Conservation (phyloP, 2,113 vertebrate genomes). For the Marmota monax region DNA sequence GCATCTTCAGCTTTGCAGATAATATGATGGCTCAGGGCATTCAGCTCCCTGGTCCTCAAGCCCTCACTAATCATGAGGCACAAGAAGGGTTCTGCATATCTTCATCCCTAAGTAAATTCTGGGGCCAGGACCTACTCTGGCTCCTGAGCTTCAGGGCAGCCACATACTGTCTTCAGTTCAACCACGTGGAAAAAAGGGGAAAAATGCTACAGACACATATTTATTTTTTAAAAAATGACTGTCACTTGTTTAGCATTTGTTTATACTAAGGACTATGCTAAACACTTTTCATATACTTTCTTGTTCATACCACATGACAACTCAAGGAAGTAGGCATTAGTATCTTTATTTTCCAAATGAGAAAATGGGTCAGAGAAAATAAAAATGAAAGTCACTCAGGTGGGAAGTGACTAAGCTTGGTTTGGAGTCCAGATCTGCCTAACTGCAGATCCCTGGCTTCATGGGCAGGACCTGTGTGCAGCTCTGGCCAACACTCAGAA, state of each 20-base stretch:
- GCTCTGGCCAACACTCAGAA: not conserved
- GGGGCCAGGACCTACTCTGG: not conserved
- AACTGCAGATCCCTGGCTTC: not conserved
- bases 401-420: not conserved
- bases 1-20: not conserved
- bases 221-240: not conserved
- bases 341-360: not conserved
- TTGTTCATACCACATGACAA: not conserved
- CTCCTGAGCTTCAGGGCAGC: not conserved
- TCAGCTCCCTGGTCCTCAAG: not conserved
- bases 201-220: not conserved
- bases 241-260: not conserved
- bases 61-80: not conserved
- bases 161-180: not conserved
- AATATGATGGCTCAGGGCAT: not conserved
- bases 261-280: not conserved
- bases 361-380: not conserved
- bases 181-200: too few species aligned
- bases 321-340: not conserved
- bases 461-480: fast-evolving
- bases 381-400: not conserved
- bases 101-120: not conserved
- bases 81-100: not conserved
- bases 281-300: not conserved
- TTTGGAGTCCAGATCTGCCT: not conserved